A percentile compares a stretch with the other conserved stretches of the same genome.
Conservation (phyloP, 2,797 vertebrate genomes). For the Columba guinea region DNA sequence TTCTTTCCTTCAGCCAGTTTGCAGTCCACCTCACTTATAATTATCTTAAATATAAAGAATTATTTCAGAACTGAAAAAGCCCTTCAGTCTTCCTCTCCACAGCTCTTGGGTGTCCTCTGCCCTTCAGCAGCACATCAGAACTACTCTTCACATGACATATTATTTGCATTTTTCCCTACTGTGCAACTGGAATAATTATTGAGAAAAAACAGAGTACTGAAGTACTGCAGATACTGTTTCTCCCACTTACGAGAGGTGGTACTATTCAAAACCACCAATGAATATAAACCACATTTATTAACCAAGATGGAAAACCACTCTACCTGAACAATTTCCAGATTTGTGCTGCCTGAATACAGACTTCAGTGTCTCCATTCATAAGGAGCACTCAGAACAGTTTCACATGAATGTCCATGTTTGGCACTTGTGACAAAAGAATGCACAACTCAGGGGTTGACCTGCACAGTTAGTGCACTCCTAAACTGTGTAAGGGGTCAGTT, state of each 20-base stretch:
- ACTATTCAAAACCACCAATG: neutral
- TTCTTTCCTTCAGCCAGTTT: too few species aligned
- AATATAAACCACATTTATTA: conserved; percentile 13
- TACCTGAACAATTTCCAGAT: conserved; percentile 22
- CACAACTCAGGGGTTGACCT: neutral
- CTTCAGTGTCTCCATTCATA: conserved; percentile 1
- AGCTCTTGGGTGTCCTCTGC: neutral
- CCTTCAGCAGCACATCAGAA: neutral
- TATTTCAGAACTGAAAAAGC: neutral
- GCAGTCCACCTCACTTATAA: neutral
- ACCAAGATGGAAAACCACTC: conserved; percentile 1
- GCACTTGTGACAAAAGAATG: neutral
- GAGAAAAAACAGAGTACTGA: neutral
- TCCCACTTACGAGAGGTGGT: neutral
- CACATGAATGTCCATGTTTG: neutral
- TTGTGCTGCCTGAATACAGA: conserved; percentile 5
- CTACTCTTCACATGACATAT: neutral
- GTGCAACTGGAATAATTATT: neutral
- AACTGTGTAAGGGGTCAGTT: neutral
- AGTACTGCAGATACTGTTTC: neutral
- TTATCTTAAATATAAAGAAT: neutral
- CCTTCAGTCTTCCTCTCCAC: neutral
- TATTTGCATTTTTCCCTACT: neutral
- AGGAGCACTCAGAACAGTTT: neutral
- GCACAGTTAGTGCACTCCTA: neutral